Percentiles rank a stretch among this genome's conserved stretches.
phyloP scores from a whole-genome alignment of 2,888 invertebrate species.

The Watsonalla binaria region DNA sequence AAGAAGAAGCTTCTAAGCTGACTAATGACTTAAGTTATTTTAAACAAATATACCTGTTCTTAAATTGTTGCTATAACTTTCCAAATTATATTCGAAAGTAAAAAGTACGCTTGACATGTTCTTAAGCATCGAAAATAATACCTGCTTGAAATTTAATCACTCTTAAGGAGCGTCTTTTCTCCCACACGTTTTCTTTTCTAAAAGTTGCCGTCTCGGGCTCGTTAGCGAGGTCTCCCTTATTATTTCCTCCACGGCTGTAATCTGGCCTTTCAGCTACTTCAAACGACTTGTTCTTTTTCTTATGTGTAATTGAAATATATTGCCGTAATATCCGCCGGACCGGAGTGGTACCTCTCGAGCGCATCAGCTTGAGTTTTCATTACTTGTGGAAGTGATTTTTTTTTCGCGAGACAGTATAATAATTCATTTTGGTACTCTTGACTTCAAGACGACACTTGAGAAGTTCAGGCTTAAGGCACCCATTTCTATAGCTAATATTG shows the following conservation, averaged over 20 bases:
- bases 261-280: constrained; percentile 76
- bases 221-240: constrained; percentile 71
- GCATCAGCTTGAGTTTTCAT: constrained; percentile 75
- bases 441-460: constrained; percentile 46
- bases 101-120: constrained; percentile 6
- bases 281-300: constrained; percentile 78
- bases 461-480: constrained; percentile 46
- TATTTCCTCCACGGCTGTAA: constrained; percentile 71
- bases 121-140: constrained; percentile 20
- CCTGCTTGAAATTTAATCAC: constrained; percentile 47
- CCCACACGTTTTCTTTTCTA: constrained; percentile 60
- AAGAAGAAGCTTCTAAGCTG: too few species aligned
- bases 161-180: constrained; percentile 41
- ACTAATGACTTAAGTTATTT: too few species aligned
- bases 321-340: constrained; percentile 77
- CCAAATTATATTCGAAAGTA: background rate
- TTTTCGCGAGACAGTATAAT: constrained; percentile 69
- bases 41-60: background rate
- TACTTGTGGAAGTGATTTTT: constrained; percentile 71
- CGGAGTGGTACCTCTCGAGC: constrained; percentile 67
- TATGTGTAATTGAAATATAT: constrained; percentile 79
- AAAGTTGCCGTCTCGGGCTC: constrained; percentile 62
- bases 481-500: constrained; percentile 4
- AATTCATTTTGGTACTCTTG: constrained; percentile 69
- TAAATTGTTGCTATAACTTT: background rate